phyloP scores from a whole-genome alignment of 2,797 vertebrate species.

The Aselliscus stoliczkanus region DNA sequence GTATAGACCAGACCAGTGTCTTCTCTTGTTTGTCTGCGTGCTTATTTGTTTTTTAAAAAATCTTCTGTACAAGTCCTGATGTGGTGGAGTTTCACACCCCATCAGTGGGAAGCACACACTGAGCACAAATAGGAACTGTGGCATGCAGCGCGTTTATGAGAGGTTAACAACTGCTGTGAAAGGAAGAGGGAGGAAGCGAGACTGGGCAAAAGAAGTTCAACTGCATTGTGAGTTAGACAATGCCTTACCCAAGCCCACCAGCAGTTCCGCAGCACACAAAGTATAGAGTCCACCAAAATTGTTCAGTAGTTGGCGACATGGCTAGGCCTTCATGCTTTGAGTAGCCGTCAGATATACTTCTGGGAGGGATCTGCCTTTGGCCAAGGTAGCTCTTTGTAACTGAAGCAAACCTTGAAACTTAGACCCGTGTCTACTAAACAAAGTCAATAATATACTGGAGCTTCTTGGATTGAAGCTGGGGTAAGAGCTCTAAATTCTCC shows the following conservation, averaged over 20 bases:
- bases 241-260: neutral
- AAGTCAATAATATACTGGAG: neutral
- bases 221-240: neutral
- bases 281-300: neutral
- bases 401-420: neutral
- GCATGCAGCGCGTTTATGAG: accelerated
- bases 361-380: neutral
- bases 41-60: neutral
- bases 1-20: neutral
- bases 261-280: neutral
- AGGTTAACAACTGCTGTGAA: neutral
- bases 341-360: neutral
- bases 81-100: neutral
- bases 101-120: neutral
- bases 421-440: neutral
- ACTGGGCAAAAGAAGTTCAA: neutral
- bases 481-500: neutral
- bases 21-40: neutral
- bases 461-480: neutral
- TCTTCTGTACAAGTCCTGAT: neutral
- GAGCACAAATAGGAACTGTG: neutral
- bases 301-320: neutral
- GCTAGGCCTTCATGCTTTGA: neutral
- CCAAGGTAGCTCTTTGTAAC: neutral
- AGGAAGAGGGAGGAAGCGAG: neutral